These are phyloP conservation scores for Mesocentrotus franciscanus DNA, from an alignment of 53 echinoderm and acorn worm species.

Conservation along the genomic window DNA sequence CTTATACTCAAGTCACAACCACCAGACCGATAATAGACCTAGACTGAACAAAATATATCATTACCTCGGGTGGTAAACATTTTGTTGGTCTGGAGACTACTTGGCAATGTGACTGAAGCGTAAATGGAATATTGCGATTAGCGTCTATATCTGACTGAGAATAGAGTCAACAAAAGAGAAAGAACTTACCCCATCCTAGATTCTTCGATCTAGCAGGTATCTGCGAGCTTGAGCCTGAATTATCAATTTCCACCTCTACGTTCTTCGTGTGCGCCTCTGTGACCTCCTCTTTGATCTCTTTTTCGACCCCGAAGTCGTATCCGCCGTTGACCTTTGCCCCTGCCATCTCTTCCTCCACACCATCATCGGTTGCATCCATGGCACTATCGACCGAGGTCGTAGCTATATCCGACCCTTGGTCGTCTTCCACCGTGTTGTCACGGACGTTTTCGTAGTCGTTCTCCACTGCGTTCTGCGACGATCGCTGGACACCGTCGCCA, in stretches of 20 bases:
- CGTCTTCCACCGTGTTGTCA: not conserved
- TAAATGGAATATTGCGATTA: too few relatives aligned
- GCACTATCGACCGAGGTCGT: slow-evolving; percentile 32
- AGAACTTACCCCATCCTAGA: not conserved
- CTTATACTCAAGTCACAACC: too few relatives aligned
- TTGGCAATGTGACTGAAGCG: not conserved
- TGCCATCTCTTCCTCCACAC: not conserved
- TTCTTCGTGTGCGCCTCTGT: not conserved
- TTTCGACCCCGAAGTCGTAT: not conserved
- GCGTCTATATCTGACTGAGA: too few relatives aligned
- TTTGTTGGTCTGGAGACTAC: too few relatives aligned
- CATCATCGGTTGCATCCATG: not conserved
- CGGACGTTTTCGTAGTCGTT: not conserved
- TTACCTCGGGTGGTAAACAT: too few relatives aligned
- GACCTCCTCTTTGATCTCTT: not conserved
- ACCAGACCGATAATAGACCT: too few relatives aligned
- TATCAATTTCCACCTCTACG: not conserved
- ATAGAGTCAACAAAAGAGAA: too few relatives aligned
- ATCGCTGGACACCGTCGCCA: not conserved
- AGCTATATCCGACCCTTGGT: not conserved
- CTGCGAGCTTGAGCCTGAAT: not conserved
- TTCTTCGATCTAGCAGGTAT: not conserved
- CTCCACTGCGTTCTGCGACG: not conserved
- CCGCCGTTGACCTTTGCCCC: slow-evolving; percentile 37
- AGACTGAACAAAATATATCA: too few relatives aligned